Evolutionary conservation across 2,113 vertebrate genomes (phyloP), one percentile per base, ranked within the genome.

Genomic region (Parotia lawesii): DNA sequence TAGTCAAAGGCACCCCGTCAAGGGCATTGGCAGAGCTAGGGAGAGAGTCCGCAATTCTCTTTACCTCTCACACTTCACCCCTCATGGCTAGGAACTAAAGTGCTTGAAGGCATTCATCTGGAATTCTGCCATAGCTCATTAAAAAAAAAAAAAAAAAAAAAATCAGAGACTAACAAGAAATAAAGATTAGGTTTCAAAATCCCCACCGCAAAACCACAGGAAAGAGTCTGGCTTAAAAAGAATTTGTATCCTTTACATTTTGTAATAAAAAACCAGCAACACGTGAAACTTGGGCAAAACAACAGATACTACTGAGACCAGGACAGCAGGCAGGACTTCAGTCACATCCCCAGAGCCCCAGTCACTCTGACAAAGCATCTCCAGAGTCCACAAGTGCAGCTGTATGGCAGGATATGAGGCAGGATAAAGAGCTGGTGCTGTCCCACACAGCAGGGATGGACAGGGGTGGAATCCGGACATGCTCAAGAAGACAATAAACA

Each of bases 201-300:
- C 1, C 2, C 2, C 9, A 57, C 8, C 0, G 0, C 23, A 57
- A 85, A 71, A 53, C 5, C 12, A 44, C 42, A 94, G 20, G 37
- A 61, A 38, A 65, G 14, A 84, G 18, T 2, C 14, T 54, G 12
- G 35, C 50, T 70, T 69, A 31, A 80, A 81, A 62, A 45, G 24
- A 61, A 53, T 6, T 47, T 87, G 2, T 12, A 17, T 31, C 2
- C 16, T 54, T 77, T 77, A 24, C 44, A 64, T 27, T 74, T 53
- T 57, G 21, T 47, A 71, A 75, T 42, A 38, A 40, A 87, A 19
- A 16, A 28, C 1, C 45, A 93, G 7, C 11, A 57, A n/a, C 23
- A n/a, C 28, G 12, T 15, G 12, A 91, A 69, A 58, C 38, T 18
- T 51, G 29, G 25, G 33, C 24, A 64, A 87, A 71, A 65, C 22